A percentile compares a stretch with the other conserved stretches of the same genome.
Evolutionary conservation across 2,888 invertebrate species (phyloP).

Genomic region (Osmoderma eremita): DNA sequence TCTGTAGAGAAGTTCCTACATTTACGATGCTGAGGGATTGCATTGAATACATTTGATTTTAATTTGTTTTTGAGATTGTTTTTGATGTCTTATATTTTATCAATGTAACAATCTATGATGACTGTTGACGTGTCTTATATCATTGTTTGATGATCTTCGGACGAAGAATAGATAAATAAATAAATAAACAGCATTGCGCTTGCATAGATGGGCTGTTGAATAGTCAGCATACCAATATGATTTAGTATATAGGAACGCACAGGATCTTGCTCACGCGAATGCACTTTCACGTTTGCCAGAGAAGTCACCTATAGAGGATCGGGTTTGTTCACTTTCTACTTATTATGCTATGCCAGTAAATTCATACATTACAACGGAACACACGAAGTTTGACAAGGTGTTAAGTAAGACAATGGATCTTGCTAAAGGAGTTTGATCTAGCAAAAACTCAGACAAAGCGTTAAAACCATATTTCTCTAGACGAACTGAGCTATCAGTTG

Average conservation of each 20-base stretch:
- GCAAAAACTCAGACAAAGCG: background rate
- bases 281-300: constrained; percentile 13
- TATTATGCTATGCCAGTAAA: constrained; percentile 2
- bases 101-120: too few species aligned
- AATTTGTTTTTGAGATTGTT: too few species aligned
- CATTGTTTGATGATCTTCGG: too few species aligned
- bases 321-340: background rate
- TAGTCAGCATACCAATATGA: constrained; percentile 13
- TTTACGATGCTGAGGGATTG: too few species aligned
- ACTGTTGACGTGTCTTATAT: too few species aligned
- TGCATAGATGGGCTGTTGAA: too few species aligned
- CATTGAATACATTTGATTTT: too few species aligned
- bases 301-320: background rate
- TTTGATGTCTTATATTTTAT: too few species aligned
- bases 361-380: background rate
- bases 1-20: too few species aligned
- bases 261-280: constrained; percentile 3
- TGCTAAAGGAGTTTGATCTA: background rate
- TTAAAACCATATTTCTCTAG: constrained; percentile 18
- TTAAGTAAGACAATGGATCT: constrained; percentile 3
- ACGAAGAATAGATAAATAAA: too few species aligned
- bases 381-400: background rate
- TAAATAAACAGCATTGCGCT: too few species aligned
- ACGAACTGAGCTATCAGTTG: constrained; percentile 7
- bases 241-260: constrained; percentile 2